These are phyloP conservation scores for Oreochromis niloticus DNA, from an alignment of 2,113 vertebrate species.

Conservation along the genomic window DNA sequence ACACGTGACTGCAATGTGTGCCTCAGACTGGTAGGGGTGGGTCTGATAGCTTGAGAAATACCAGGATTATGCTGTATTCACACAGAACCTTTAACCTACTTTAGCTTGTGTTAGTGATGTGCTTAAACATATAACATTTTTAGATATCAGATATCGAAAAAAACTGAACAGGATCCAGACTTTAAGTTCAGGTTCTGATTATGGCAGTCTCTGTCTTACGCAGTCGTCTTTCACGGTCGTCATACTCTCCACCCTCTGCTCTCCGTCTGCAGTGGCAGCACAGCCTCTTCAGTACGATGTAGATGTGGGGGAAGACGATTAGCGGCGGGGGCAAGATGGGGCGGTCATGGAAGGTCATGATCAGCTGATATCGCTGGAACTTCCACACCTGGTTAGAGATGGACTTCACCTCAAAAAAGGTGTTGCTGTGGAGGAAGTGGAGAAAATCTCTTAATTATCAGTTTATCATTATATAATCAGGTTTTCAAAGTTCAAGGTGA, in stretches of 20 bases:
- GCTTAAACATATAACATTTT: not conserved
- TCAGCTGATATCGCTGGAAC: conserved; percentile 95
- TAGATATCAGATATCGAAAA: not conserved
- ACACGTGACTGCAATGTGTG: not conserved
- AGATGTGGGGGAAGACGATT: conserved; percentile 90
- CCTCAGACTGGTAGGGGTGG: not conserved
- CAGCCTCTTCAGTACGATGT: conserved; percentile 78
- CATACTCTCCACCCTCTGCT: conserved; percentile 77
- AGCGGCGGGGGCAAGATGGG: conserved; percentile 92
- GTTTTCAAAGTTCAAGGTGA: not conserved
- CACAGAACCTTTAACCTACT: not conserved
- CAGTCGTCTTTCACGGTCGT: conserved; percentile 85
- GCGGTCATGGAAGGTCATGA: conserved; percentile 96
- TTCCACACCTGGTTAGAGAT: conserved; percentile 99
- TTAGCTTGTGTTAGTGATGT: not conserved
- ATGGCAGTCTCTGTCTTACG: conserved; percentile 62
- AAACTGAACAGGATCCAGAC: fast-evolving
- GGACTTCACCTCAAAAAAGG: conserved; percentile 97
- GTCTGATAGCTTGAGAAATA: not conserved
- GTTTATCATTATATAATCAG: not conserved
- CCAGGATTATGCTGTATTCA: not conserved
- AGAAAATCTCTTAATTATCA: not conserved
- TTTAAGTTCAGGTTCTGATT: not conserved
- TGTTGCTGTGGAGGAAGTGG: conserved; percentile 78
- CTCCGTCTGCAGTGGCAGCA: conserved; percentile 78